A percentile compares a stretch with the other conserved stretches of the same genome.
Conservation (phyloP, 2,113 vertebrate genomes). For the Tamias sibiricus region DNA sequence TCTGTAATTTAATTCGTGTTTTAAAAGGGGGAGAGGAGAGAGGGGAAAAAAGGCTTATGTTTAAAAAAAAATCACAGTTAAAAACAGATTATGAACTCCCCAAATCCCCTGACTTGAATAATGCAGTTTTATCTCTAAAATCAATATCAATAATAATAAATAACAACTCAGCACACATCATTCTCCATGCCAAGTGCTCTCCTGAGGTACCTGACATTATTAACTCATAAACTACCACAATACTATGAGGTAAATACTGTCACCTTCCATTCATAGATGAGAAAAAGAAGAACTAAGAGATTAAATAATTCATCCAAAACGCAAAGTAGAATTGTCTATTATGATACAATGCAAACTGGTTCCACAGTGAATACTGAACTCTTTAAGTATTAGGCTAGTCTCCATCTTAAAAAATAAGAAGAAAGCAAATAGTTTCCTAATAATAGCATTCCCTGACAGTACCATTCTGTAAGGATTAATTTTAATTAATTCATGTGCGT, state of each 20-base stretch:
- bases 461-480: not conserved
- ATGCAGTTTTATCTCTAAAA: not conserved
- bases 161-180: not conserved
- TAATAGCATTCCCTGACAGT: not conserved
- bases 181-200: not conserved
- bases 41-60: no score
- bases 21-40: not conserved
- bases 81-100: constrained; percentile 18
- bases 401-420: not conserved
- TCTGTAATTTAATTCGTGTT: not conserved
- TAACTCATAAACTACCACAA: not conserved
- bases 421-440: not conserved
- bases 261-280: not conserved
- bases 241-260: not conserved
- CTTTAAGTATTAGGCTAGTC: not conserved
- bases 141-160: not conserved
- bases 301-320: not conserved
- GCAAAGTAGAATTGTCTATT: not conserved
- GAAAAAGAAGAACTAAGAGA: not conserved
- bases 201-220: not conserved
- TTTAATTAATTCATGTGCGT: not conserved
- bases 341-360: not conserved
- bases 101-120: constrained; percentile 2
- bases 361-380: not conserved
- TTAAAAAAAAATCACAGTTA: not conserved